Conservation (phyloP, 2,888 invertebrate species). For the Branchellion lobata region DNA sequence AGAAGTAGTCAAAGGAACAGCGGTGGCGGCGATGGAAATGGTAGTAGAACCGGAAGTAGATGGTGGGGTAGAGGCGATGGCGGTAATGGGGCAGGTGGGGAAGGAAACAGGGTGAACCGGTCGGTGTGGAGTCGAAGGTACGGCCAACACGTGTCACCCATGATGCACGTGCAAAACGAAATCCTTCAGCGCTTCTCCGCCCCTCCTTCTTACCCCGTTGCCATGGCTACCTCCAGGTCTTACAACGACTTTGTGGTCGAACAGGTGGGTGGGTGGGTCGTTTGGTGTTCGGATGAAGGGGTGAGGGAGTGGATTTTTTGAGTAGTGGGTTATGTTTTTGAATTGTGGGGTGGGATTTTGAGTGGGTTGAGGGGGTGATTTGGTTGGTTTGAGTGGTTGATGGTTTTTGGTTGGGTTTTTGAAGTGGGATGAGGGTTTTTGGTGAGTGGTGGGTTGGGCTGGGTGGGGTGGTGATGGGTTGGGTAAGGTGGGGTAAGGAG, state of each 20-base stretch:
- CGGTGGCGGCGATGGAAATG: not conserved
- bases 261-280: not conserved
- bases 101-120: not conserved
- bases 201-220: slow-evolving; percentile 65
- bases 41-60: not conserved
- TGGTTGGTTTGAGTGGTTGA: too few relatives aligned
- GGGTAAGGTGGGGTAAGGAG: too few relatives aligned
- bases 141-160: slow-evolving; percentile 55
- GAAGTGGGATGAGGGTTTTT: too few relatives aligned
- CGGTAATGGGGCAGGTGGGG: not conserved
- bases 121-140: slow-evolving; percentile 17
- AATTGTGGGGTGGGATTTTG: too few relatives aligned
- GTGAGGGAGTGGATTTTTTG: too few relatives aligned
- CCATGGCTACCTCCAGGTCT: slow-evolving; percentile 61
- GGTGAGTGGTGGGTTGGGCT: too few relatives aligned
- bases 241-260: slow-evolving; percentile 56
- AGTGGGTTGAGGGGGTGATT: too few relatives aligned
- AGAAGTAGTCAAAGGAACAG: not conserved
- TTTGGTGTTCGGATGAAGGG: not conserved
- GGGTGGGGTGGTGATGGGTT: too few relatives aligned
- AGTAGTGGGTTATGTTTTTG: too few relatives aligned
- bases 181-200: slow-evolving; percentile 62
- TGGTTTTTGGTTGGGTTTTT: too few relatives aligned
- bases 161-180: slow-evolving; percentile 60
- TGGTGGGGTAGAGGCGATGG: not conserved